Percentiles rank a stretch among this genome's conserved stretches.
Evolutionary conservation across 1,140 invertebrate species (phyloP).

Genomic region (Zaprionus gabonicus): DNA sequence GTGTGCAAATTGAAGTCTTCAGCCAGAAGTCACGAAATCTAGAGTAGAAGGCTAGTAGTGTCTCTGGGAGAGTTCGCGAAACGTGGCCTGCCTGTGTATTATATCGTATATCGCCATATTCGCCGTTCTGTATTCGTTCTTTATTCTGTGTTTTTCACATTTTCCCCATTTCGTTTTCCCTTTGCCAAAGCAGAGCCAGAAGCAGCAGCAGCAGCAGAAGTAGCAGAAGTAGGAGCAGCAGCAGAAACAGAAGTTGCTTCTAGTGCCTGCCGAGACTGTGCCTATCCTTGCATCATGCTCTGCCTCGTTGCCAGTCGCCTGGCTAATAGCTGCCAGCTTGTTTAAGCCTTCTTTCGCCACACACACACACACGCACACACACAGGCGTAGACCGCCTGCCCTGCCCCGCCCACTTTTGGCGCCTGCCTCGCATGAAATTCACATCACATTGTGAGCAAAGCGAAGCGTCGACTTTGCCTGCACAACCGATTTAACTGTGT

Average conservation of each 20-base stretch:
- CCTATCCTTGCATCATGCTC: slow-evolving; percentile 18
- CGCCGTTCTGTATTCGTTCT: slow-evolving; percentile 19
- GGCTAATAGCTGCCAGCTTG: slow-evolving; percentile 75
- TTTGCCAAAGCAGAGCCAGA: slow-evolving; percentile 69
- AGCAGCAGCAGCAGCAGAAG: slow-evolving; percentile 39
- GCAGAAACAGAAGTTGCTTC: slow-evolving; percentile 1
- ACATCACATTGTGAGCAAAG: slow-evolving; percentile 27
- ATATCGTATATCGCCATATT: slow-evolving; percentile 11
- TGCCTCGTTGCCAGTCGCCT: slow-evolving; percentile 37
- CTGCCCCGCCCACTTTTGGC: slow-evolving; percentile 21
- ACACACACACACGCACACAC: neutral
- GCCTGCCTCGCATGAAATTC: slow-evolving; percentile 39
- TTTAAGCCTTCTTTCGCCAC: slow-evolving; percentile 49
- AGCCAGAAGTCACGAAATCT: slow-evolving; percentile 79
- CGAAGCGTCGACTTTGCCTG: slow-evolving; percentile 36
- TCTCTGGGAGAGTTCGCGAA: slow-evolving; percentile 59
- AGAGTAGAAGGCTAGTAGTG: slow-evolving; percentile 75
- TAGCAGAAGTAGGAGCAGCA: slow-evolving; percentile 43
- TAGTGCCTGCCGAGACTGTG: slow-evolving; percentile 14
- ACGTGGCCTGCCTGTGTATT: slow-evolving; percentile 44
- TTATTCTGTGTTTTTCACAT: slow-evolving; percentile 63
- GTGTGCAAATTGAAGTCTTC: slow-evolving; percentile 77
- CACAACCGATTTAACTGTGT: slow-evolving; percentile 64
- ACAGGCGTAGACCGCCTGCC: neutral
- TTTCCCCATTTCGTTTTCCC: slow-evolving; percentile 66